Evolutionary conservation across 2,797 vertebrate species (phyloP).

Genomic region (Pseudomugil tenellus): DNA sequence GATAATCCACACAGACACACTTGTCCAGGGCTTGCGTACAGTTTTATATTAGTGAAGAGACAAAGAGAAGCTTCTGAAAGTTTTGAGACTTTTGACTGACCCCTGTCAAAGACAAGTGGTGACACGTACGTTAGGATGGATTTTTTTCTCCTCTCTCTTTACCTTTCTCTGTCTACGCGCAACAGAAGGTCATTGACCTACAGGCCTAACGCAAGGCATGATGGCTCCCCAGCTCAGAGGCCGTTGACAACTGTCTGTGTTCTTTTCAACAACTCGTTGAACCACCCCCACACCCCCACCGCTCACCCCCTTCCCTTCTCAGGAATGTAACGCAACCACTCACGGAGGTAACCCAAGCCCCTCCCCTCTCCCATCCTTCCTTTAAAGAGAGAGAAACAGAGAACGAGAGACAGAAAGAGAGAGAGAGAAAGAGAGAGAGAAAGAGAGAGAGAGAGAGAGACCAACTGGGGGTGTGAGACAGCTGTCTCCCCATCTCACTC

Average conservation of each 20-base stretch:
- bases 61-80: slow-evolving; percentile 64
- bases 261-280: slow-evolving; percentile 97
- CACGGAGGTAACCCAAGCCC: slow-evolving; percentile 85
- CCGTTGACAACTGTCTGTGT: slow-evolving; percentile 96
- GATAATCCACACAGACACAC: slow-evolving; percentile 61
- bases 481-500: slow-evolving; percentile 76
- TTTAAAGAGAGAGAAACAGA: slow-evolving; percentile 80
- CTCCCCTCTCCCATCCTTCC: slow-evolving; percentile 85
- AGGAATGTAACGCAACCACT: slow-evolving; percentile 93
- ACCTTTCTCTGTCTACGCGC: slow-evolving; percentile 71
- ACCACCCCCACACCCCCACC: slow-evolving; percentile 76
- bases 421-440: slow-evolving; percentile 47
- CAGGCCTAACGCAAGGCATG: slow-evolving; percentile 89
- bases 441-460: slow-evolving; percentile 68
- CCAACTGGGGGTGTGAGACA: slow-evolving; percentile 78
- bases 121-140: slow-evolving; percentile 60
- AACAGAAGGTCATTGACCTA: slow-evolving; percentile 90
- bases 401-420: slow-evolving; percentile 48
- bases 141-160: slow-evolving; percentile 17
- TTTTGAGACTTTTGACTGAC: slow-evolving; percentile 74
- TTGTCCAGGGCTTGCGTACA: slow-evolving; percentile 47
- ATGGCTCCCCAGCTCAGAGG: slow-evolving; percentile 88
- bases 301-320: slow-evolving; percentile 78
- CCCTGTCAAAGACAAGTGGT: slow-evolving; percentile 65
- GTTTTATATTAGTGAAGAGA: slow-evolving; percentile 57